These are phyloP conservation scores for Clostera curtula DNA, from an alignment of 2,888 invertebrate species.

Conservation along the genomic window DNA sequence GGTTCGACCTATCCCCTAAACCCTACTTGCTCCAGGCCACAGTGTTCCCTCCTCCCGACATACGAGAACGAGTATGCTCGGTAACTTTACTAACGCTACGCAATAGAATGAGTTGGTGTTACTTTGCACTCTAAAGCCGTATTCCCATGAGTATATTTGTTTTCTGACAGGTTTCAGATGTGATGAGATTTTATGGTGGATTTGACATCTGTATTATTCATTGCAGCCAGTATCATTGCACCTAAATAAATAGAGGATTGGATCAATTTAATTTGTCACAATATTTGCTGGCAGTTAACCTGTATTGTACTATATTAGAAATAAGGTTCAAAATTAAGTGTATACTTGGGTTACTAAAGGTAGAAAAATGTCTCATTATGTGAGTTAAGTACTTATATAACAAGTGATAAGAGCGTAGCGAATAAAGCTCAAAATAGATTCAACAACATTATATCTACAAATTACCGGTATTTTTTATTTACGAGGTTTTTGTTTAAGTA, in stretches of 20 bases:
- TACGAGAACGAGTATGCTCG: too few species aligned
- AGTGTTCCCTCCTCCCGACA: too few species aligned
- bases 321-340: conserved; percentile 8
- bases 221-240: conserved; percentile 43
- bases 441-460: too few species aligned
- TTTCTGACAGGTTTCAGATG: conserved; percentile 39
- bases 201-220: conserved; percentile 32
- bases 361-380: conserved; percentile 17
- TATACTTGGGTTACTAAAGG: neutral
- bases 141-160: too few species aligned
- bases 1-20: too few species aligned
- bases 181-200: conserved; percentile 33
- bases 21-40: too few species aligned
- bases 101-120: too few species aligned
- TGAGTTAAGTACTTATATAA: conserved; percentile 19
- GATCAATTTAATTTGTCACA: neutral
- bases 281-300: conserved; percentile 1
- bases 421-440: too few species aligned
- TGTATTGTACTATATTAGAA: fast-evolving
- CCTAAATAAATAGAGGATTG: conserved; percentile 46
- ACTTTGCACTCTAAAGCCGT: too few species aligned
- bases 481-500: too few species aligned
- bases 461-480: too few species aligned
- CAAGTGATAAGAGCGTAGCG: conserved; percentile 7
- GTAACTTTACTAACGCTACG: too few species aligned